These are phyloP conservation scores for Tylochromis polylepis DNA, from an alignment of 2,113 vertebrate genomes.

Conservation along the genomic window DNA sequence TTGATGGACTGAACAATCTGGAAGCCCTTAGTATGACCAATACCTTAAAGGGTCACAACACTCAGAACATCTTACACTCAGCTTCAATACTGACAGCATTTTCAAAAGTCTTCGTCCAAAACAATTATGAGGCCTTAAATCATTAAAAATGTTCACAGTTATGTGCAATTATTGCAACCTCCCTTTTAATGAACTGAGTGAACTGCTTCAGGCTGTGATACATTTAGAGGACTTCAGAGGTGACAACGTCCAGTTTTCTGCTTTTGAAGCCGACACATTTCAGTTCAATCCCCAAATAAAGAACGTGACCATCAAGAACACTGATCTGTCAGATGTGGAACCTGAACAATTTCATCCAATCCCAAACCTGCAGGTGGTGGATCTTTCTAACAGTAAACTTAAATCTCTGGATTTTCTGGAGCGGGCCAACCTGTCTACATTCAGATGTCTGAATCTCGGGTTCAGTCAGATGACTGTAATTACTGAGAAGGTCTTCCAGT, in stretches of 20 bases:
- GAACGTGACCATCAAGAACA: neutral
- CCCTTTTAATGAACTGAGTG: fast-evolving
- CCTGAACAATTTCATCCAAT: conserved; percentile 32
- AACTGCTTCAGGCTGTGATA: neutral
- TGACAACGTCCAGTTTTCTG: neutral
- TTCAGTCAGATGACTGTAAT: conserved; percentile 39
- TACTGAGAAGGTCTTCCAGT: conserved; percentile 25
- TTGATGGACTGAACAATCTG: neutral
- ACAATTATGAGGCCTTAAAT: neutral
- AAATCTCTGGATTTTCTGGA: conserved; percentile 59
- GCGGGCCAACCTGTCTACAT: conserved; percentile 14
- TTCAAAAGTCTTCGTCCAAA: neutral
- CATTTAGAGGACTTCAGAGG: neutral
- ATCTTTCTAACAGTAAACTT: conserved; percentile 9
- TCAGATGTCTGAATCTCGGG: conserved; percentile 18
- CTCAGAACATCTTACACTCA: neutral
- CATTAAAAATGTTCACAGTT: neutral
- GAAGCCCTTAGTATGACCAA: too few relatives aligned
- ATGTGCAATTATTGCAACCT: neutral
- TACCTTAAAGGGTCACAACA: neutral
- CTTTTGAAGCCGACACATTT: neutral
- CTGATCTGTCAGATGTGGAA: conserved; percentile 5
- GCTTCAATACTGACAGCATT: fast-evolving
- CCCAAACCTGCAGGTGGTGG: conserved; percentile 23
- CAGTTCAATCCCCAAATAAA: conserved; percentile 1